Evolutionary conservation across 2,797 vertebrate species (phyloP).

Genomic region (Eulemur coronatus): DNA sequence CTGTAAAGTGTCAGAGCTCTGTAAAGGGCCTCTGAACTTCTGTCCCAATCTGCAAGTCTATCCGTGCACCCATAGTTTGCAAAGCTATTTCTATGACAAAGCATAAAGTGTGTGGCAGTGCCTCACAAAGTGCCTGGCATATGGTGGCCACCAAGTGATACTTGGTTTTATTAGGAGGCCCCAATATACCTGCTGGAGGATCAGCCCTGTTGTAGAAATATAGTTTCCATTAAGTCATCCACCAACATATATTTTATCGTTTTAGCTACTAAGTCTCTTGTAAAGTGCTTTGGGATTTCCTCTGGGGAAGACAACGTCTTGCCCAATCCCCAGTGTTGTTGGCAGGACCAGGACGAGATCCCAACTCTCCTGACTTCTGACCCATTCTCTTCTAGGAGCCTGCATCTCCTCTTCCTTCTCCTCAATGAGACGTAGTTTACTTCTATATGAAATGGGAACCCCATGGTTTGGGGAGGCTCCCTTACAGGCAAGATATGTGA

Average conservation of each 20-base stretch:
- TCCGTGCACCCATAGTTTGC: accelerated
- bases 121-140: too few species aligned
- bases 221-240: neutral
- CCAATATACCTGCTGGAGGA: neutral
- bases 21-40: neutral
- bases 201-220: neutral
- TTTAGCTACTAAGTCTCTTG: neutral
- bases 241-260: neutral
- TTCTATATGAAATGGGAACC: neutral
- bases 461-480: accelerated
- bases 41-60: neutral
- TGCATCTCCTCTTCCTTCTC: neutral
- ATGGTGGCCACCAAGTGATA: too few species aligned
- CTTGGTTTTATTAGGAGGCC: neutral
- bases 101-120: neutral
- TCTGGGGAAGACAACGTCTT: neutral
- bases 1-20: neutral
- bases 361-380: neutral
- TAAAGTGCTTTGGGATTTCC: neutral
- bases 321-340: accelerated
- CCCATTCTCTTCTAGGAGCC: accelerated
- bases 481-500: accelerated
- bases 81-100: neutral
- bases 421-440: accelerated
- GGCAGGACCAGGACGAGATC: neutral